phyloP scores from a whole-genome alignment of 2,888 invertebrate species.

The Drosophila acutilabella region DNA sequence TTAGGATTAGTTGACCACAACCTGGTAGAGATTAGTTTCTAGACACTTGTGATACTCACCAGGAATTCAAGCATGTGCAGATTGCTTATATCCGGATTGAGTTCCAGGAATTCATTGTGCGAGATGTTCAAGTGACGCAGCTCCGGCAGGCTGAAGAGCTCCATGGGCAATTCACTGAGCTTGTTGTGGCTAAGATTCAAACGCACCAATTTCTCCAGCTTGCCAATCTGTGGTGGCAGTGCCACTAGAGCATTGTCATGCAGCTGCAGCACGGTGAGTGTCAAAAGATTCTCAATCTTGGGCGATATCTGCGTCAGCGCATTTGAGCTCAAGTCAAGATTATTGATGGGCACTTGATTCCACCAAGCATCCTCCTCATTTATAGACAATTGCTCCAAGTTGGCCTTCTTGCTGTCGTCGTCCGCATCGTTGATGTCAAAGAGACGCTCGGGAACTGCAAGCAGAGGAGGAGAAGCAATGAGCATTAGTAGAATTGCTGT shows the following conservation, averaged over 20 bases:
- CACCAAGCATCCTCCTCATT: slow-evolving; percentile 91
- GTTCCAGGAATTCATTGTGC: slow-evolving; percentile 89
- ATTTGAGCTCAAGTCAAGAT: slow-evolving; percentile 92
- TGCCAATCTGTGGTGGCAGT: slow-evolving; percentile 91
- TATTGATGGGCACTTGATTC: slow-evolving; percentile 92
- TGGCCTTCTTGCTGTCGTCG: slow-evolving; percentile 87
- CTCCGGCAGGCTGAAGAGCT: slow-evolving; percentile 90
- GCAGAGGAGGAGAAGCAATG: not conserved
- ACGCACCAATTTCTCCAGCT: slow-evolving; percentile 88
- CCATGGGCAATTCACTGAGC: slow-evolving; percentile 87
- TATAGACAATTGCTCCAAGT: slow-evolving; percentile 85
- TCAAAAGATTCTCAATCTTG: slow-evolving; percentile 88
- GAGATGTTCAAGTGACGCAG: slow-evolving; percentile 90
- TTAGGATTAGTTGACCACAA: slow-evolving; percentile 52
- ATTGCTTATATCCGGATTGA: slow-evolving; percentile 91
- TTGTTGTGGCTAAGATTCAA: slow-evolving; percentile 90
- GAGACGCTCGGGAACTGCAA: slow-evolving; percentile 89
- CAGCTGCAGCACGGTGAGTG: slow-evolving; percentile 90
- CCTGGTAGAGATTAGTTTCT: slow-evolving; percentile 20
- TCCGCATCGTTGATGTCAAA: slow-evolving; percentile 90
- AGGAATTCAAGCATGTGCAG: slow-evolving; percentile 91
- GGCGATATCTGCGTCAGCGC: slow-evolving; percentile 88
- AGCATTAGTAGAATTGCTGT: slow-evolving; percentile 6
- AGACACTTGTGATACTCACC: slow-evolving; percentile 85
- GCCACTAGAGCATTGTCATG: slow-evolving; percentile 92